Evolutionary conservation across 1,140 invertebrate species (phyloP), one percentile per base, ranked within the genome.

Genomic region (Eciton burchellii): DNA sequence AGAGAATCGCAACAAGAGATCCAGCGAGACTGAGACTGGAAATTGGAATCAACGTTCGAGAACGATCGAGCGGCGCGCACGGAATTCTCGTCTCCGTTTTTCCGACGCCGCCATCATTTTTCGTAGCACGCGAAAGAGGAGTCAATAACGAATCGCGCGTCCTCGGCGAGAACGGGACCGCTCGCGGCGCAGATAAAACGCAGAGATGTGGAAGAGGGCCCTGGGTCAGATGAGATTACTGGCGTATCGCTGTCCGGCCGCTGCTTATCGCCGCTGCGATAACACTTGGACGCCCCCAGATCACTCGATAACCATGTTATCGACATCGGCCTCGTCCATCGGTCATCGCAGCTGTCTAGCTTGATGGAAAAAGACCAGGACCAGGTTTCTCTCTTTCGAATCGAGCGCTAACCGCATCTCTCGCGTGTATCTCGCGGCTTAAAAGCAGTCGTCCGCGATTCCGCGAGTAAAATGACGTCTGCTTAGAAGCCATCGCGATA

Each of bases 201-300:
- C 3, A 52, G 77, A 82, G 76, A 84, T 57, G 82, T 73, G 68
- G 68, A 56, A 62, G 84, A 83, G 73, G 57, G 89, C 76, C 59
- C 86, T 91, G 92, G 92, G 93, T 93, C 92, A 93, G 91, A 94
- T 92, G 91, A 93, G 93, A 94, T 94, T 93, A 74, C 76, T 60
- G 41, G 88, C 89, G 83, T 93, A 93, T 92, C 92, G 84, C 73
- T 88, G 77, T 65, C 77, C 82, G 70, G 85, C 76, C 74, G 82
- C 59, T 84, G 65, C 89, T 93, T 93, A 93, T 93, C 92, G 41
- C 19, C 77, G n/a, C 60, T 57, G 49, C 62, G 93, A 94, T 93
- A 93, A 93, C 92, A 93, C 89, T 93, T 90, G 89, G 88, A 93
- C 92, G 92, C 93, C 93, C 93, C 92, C 92, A 93, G 93, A 94